Base-by-base conservation (phyloP, 1,140 invertebrate genomes). In the Drosophila trapezifrons region DNA sequence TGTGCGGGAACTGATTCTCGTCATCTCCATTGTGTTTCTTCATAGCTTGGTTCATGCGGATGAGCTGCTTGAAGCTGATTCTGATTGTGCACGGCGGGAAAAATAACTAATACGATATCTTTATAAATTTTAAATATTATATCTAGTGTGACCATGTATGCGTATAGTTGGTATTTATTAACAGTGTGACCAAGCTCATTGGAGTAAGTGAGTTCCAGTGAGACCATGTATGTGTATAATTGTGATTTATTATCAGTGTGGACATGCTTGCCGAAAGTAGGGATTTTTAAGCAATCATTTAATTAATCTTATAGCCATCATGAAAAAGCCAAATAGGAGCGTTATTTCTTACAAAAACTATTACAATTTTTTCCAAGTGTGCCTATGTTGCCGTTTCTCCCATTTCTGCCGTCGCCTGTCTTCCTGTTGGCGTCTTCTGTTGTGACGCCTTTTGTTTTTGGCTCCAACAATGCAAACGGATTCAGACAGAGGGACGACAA, bases 371-470 rank as follows among this genome's bases (percentile, higher is more conserved):
- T 5, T 6, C 4, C 49, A 20, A 37, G 22, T 58, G 56, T 62
- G 38, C 57, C 62, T 20, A 18, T 37, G 51, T 35, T 52, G 17
- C 13, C 13, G 12, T 22, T 38, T 35, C n/a, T 45, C 20, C 35
- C 45, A 20, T 8, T 65, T 58, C 27, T 69, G 32, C 35, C 25
- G 27, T 62, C 43, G 49, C 47, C 80, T 78, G 83, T 87, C 79
- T 86, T 71, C 52, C 65, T 78, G 83, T 72, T 87, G 67, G 65
- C 72, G 70, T 78, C 82, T 86, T 57, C 51, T 87, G 76, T 87
- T 72, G 63, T 85, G 82, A 85, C 70, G 78, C 75, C 82, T 85
- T 72, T 85, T 85, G 83, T 85, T 76, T 85, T 78, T 72, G 65
- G 58, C 55, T 58, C 54, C 64, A 71, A 82, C 83, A 85, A 85